These are phyloP conservation scores for human DNA, from an alignment of 2,113 vertebrate species.

Conservation along the genomic window GRCh38 chr11:117025001-117025500, in stretches of 20 bases:
- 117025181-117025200: background rate
- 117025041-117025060: background rate
- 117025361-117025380: background rate
- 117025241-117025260: background rate
- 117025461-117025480: too few species aligned
- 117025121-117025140: background rate
- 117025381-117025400: background rate
- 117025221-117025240: background rate
- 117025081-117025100: background rate
- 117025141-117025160: background rate
- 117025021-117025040: background rate
- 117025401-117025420: conserved; percentile 1
- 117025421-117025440: background rate
- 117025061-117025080: background rate
- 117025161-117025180: background rate
- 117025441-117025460: background rate
- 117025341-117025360: background rate
- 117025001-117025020: background rate
- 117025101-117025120: background rate
- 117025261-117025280: background rate
- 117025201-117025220: background rate
- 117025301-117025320: background rate
- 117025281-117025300: background rate
- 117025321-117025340: background rate
- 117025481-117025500: too few species aligned